phyloP scores from a whole-genome alignment of 1,140 invertebrate species.

The Dreissena rostriformis region DNA sequence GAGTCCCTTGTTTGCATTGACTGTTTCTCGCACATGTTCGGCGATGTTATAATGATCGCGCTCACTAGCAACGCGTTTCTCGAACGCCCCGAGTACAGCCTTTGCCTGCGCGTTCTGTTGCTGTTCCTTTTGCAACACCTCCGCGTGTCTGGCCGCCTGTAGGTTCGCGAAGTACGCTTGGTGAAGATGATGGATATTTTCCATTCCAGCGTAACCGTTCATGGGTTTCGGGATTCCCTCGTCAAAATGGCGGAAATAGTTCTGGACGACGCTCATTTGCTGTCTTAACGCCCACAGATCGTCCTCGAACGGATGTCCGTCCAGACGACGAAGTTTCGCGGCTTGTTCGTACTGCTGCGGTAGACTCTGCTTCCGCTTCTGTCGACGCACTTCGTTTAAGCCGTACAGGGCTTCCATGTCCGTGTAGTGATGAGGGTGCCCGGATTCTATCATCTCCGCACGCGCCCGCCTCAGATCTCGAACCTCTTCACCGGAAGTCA shows the following conservation, averaged over 20 bases:
- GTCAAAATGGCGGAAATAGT: constrained; percentile 93
- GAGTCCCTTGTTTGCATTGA: constrained; percentile 46
- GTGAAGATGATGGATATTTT: constrained; percentile 55
- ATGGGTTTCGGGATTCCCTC: constrained; percentile 81
- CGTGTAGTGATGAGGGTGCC: constrained; percentile 91
- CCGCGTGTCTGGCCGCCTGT: constrained; percentile 32
- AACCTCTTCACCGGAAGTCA: constrained; percentile 64
- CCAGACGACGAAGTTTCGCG: constrained; percentile 82
- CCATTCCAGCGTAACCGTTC: constrained; percentile 52
- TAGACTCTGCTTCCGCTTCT: constrained; percentile 98
- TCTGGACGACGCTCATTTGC: constrained; percentile 94
- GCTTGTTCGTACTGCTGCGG: constrained; percentile 85
- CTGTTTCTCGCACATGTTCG: constrained; percentile 51
- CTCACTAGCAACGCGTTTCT: constrained; percentile 44
- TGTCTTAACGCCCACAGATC: constrained; percentile 94
- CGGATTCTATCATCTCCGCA: constrained; percentile 96
- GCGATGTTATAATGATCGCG: constrained; percentile 52
- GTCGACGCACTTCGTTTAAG: constrained; percentile 87
- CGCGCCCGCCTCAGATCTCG: constrained; percentile 93
- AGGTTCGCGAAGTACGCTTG: constrained; percentile 55
- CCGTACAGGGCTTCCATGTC: constrained; percentile 51
- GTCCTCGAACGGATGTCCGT: constrained; percentile 87
- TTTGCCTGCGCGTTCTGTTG: constrained; percentile 28
- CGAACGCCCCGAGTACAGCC: constrained; percentile 35
- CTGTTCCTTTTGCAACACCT: constrained; percentile 45